phyloP scores from a whole-genome alignment of 2,797 vertebrate genomes.

The Anolis apletophallus region DNA sequence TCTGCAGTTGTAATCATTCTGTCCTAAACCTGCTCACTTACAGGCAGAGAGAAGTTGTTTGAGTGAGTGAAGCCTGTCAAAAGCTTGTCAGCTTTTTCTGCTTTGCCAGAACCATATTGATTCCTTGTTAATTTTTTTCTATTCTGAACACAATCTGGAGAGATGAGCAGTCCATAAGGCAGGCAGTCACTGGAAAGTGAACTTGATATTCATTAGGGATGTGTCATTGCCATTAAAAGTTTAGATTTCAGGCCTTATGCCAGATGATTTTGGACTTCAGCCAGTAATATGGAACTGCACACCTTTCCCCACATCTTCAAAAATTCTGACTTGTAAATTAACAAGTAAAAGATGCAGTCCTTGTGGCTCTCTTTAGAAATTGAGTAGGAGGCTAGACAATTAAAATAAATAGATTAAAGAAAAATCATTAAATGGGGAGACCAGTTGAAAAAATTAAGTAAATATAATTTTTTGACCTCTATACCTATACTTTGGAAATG shows the following conservation, averaged over 20 bases:
- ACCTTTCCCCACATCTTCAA: background rate
- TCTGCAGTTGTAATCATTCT: background rate
- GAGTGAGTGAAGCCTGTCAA: constrained; percentile 26
- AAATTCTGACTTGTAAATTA: background rate
- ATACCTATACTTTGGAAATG: background rate
- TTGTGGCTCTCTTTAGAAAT: background rate
- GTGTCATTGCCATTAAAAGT: constrained; percentile 10
- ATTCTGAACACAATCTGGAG: constrained; percentile 13
- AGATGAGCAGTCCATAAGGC: constrained; percentile 30
- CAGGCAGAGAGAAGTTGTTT: constrained; percentile 4
- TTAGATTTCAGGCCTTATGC: constrained; percentile 6
- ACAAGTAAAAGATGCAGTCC: background rate
- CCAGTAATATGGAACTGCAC: background rate
- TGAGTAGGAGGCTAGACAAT: background rate
- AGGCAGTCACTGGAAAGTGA: constrained; percentile 20
- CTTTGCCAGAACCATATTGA: constrained; percentile 21
- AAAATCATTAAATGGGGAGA: too few relatives aligned
- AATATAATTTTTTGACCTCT: background rate
- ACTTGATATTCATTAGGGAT: constrained; percentile 8
- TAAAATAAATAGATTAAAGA: background rate
- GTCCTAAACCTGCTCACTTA: constrained; percentile 1
- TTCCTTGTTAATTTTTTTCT: constrained; percentile 17
- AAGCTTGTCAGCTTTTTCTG: constrained; percentile 1
- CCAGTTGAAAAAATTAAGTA: background rate
- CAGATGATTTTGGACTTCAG: constrained; percentile 11